Conservation (phyloP, 2,113 vertebrate species). For the Aegypius monachus region DNA sequence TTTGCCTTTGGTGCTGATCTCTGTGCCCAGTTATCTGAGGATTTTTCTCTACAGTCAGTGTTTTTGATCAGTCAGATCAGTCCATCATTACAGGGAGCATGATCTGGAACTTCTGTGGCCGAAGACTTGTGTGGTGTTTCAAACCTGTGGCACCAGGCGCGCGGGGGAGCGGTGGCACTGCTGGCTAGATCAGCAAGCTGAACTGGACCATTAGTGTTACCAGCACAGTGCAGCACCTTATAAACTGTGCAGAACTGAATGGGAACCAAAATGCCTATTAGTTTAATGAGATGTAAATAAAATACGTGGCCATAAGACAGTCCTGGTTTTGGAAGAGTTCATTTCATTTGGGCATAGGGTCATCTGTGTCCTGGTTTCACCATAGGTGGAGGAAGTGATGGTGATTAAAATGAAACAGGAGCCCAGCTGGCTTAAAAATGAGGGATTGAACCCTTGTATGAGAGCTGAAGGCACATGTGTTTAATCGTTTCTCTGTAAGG, state of each 20-base stretch:
- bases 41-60: neutral
- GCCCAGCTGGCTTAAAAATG: neutral
- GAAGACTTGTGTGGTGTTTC: neutral
- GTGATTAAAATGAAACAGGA: neutral
- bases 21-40: neutral
- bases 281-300: neutral
- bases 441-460: neutral
- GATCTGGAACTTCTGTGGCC: neutral
- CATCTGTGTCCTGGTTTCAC: neutral
- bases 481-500: neutral
- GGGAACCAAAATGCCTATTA: neutral
- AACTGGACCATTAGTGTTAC: neutral
- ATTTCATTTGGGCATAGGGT: neutral
- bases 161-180: accelerated
- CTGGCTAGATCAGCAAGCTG: neutral
- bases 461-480: neutral
- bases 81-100: neutral
- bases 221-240: neutral
- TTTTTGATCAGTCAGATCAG: neutral
- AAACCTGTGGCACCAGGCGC: neutral
- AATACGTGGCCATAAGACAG: neutral
- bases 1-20: neutral
- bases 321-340: neutral
- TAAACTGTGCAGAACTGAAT: neutral
- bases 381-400: neutral